Evolutionary conservation across 92 coral and sea anemone genomes (phyloP).

Genomic region (Diadumene lineata): DNA sequence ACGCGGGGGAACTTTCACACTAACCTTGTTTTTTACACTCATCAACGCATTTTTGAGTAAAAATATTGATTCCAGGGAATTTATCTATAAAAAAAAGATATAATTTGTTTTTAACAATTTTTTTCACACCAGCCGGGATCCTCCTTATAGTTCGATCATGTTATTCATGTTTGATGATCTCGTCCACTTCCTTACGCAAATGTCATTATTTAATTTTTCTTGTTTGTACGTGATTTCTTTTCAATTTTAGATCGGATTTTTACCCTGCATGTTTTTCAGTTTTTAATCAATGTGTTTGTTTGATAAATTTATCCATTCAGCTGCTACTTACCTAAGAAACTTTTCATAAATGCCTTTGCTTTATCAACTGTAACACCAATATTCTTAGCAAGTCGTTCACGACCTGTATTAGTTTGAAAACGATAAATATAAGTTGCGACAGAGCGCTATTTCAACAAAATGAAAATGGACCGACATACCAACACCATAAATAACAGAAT

Average conservation of each 20-base stretch:
- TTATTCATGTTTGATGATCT: too few species aligned
- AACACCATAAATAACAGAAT: slow-evolving; percentile 93
- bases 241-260: too few species aligned
- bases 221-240: too few species aligned
- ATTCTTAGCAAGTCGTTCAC: slow-evolving; percentile 84
- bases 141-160: too few species aligned
- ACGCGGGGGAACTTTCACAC: too few species aligned
- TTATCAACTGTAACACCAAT: slow-evolving; percentile 72
- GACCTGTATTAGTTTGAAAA: slow-evolving; percentile 35
- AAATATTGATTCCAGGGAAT: slow-evolving; percentile 74
- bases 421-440: too few species aligned
- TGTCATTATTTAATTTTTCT: too few species aligned
- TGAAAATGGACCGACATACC: slow-evolving; percentile 58
- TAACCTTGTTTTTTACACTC: slow-evolving; percentile 69
- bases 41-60: slow-evolving; percentile 68
- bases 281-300: too few species aligned
- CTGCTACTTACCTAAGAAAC: slow-evolving; percentile 84
- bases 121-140: background rate
- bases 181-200: too few species aligned
- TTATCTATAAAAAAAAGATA: slow-evolving; percentile 39
- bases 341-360: slow-evolving; percentile 86
- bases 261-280: too few species aligned
- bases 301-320: too few species aligned
- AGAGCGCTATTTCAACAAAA: too few species aligned
- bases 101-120: background rate